These are phyloP conservation scores for Sphyrna mokarran DNA, from an alignment of 2,113 vertebrate genomes.

Conservation along the genomic window DNA sequence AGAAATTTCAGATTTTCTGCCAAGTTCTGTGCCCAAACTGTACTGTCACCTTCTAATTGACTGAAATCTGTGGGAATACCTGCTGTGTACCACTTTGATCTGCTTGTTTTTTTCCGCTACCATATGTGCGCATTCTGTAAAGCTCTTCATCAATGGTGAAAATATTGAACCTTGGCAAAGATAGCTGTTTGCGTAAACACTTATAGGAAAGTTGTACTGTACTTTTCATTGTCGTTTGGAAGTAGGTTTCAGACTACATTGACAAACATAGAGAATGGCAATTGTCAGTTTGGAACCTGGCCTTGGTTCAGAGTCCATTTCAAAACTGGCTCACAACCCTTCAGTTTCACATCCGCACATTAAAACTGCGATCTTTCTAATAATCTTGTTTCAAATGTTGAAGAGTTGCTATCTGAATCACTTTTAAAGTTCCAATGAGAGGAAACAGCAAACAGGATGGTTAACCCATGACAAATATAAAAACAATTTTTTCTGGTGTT, in stretches of 20 bases:
- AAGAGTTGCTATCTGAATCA: not conserved
- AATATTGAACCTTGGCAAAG: not conserved
- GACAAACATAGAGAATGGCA: not conserved
- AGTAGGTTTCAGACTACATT: not conserved
- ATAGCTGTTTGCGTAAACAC: not conserved
- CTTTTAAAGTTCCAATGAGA: not conserved
- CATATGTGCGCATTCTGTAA: slow-evolving; percentile 3
- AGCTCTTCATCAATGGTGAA: not conserved
- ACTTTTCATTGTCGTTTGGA: not conserved
- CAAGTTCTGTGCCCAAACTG: not conserved
- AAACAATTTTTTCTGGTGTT: not conserved
- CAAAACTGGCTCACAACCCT: not conserved
- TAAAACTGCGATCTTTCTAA: not conserved
- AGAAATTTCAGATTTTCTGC: not conserved
- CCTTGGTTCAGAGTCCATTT: not conserved
- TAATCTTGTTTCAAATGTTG: not conserved
- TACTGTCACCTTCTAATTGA: not conserved
- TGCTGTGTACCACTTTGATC: slow-evolving; percentile 2
- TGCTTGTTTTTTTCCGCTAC: not conserved
- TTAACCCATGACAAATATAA: not conserved
- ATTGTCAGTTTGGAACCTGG: not conserved
- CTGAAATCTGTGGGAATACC: not conserved
- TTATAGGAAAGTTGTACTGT: not conserved
- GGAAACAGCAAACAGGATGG: not conserved
- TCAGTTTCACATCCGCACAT: not conserved